Evolutionary conservation across 2,888 invertebrate species (phyloP).

Genomic region (Pogonocherus hispidulus): DNA sequence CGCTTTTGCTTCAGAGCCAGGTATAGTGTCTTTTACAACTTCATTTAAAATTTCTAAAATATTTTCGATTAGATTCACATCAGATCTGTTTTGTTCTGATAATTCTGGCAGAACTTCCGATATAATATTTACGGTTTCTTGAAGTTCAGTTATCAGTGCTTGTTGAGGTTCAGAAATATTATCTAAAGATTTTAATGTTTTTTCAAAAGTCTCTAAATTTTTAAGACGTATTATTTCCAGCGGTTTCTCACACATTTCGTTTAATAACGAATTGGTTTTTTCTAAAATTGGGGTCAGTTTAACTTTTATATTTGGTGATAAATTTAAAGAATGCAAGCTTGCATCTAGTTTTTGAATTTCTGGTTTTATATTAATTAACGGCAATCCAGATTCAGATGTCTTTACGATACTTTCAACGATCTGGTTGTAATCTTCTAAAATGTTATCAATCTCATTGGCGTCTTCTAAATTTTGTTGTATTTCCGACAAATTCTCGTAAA

Average conservation of each 20-base stretch:
- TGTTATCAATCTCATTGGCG: constrained; percentile 25
- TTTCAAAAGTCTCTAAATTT: constrained; percentile 6
- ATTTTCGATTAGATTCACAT: constrained; percentile 2
- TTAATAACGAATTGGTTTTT: background rate
- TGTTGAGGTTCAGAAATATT: constrained; percentile 4
- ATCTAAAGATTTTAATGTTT: constrained; percentile 7
- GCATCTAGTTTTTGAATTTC: constrained; percentile 4
- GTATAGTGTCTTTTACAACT: constrained; percentile 1
- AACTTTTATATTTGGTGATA: constrained; percentile 6
- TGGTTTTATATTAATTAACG: constrained; percentile 25
- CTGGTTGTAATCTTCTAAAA: constrained; percentile 33
- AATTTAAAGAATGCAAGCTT: background rate
- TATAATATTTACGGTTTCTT: constrained; percentile 11
- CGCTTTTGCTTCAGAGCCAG: background rate
- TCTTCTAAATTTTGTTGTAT: constrained; percentile 35
- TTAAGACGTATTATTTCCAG: background rate
- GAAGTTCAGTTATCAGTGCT: constrained; percentile 7
- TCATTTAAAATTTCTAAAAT: constrained; percentile 17
- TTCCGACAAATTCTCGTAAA: constrained; percentile 21
- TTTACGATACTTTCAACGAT: constrained; percentile 35
- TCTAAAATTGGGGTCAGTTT: constrained; percentile 1
- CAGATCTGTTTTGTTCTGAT: constrained; percentile 7
- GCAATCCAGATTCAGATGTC: constrained; percentile 8
- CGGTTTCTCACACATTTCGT: constrained; percentile 3
- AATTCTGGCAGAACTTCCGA: constrained; percentile 17